A percentile compares a stretch with the other conserved stretches of the same genome.
These are phyloP conservation scores for Terrapene triunguis DNA, from an alignment of 2,113 vertebrate genomes.

Conservation along the genomic window DNA sequence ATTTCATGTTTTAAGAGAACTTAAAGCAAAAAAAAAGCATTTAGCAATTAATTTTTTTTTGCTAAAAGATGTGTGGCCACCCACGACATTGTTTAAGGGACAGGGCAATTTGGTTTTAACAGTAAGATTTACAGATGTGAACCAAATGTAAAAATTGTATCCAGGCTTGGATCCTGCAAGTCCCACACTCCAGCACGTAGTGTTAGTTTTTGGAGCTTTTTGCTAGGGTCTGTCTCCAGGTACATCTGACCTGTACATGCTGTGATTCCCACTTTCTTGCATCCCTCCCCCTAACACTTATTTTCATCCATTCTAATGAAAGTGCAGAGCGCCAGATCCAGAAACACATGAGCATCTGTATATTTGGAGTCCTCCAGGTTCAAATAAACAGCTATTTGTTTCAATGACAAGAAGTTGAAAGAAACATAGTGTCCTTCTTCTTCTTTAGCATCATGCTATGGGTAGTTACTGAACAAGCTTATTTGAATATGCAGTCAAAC, in stretches of 20 bases:
- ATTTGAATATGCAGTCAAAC: neutral
- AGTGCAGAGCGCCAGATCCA: neutral
- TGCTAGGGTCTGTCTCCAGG: neutral
- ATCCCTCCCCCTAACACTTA: neutral
- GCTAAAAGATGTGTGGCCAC: neutral
- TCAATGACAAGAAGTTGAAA: neutral
- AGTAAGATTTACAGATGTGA: neutral
- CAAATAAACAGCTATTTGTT: neutral
- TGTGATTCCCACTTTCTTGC: neutral
- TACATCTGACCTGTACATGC: neutral
- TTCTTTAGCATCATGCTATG: neutral
- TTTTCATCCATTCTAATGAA: neutral
- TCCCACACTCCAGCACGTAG: neutral
- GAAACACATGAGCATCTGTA: neutral
- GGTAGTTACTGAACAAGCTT: rapidly evolving
- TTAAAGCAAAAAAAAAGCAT: rapidly evolving
- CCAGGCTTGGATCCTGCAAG: neutral
- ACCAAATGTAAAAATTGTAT: neutral
- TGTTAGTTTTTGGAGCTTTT: neutral
- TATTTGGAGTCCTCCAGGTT: neutral
- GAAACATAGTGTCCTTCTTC: neutral
- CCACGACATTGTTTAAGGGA: too few species aligned
- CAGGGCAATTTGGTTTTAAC: neutral
- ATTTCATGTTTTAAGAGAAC: rapidly evolving
- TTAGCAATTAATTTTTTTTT: neutral